Conservation (phyloP, 64 coral and sea anemone species). For the Platygyra sinensis region DNA sequence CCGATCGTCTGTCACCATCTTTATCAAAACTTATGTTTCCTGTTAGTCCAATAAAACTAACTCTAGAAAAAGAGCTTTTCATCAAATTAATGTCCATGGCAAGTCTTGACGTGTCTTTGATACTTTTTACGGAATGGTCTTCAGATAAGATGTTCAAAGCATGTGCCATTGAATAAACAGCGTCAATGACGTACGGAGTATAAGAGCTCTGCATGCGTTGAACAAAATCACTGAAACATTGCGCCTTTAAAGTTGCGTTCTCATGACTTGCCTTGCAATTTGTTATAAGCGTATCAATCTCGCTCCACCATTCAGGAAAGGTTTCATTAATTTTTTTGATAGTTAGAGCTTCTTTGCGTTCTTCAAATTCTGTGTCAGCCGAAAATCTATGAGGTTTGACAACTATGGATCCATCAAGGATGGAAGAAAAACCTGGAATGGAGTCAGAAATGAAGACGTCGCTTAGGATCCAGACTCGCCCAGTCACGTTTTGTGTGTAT, state of each 20-base stretch:
- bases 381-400: neutral
- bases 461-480: slow-evolving; percentile 13
- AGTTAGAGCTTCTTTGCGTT: neutral
- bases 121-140: neutral
- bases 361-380: neutral
- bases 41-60: slow-evolving; percentile 34
- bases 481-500: neutral
- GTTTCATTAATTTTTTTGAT: neutral
- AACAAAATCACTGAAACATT: neutral
- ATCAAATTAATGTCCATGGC: neutral
- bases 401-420: neutral
- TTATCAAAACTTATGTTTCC: slow-evolving; percentile 33
- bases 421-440: neutral
- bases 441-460: neutral
- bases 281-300: slow-evolving; percentile 31
- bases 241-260: neutral
- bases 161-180: slow-evolving; percentile 69
- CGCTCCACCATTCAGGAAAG: slow-evolving; percentile 41
- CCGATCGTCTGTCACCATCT: slow-evolving; percentile 1
- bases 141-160: slow-evolving; percentile 37
- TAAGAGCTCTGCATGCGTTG: slow-evolving; percentile 30
- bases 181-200: slow-evolving; percentile 50
- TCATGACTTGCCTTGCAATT: slow-evolving; percentile 13
- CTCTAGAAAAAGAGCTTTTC: neutral
- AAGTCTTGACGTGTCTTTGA: too few species aligned